Base-by-base conservation (phyloP, 2,888 invertebrate species). In the Petrolisthes cinctipes region DNA sequence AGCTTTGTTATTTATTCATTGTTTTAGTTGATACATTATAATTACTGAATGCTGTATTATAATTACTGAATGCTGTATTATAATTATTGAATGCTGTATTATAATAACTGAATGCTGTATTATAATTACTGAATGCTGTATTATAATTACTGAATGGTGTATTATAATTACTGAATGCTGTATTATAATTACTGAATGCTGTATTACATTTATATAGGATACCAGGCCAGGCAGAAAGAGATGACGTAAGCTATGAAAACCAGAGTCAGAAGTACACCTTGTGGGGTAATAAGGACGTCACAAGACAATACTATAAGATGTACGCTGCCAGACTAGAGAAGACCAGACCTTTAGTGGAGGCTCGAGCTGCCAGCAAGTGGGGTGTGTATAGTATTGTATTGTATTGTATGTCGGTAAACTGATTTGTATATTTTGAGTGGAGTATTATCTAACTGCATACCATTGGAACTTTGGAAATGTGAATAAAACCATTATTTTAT, bases 251-350 rank as follows among this genome's bases (percentile, higher is more conserved):
- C 57, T 90, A 90, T 75, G 37, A 78, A 7, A 87, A 89, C 54
- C 68, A 85, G 54, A 89, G 86, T 0, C 61, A 78, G 20, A 88
- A 86, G 71, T 90, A 86, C 76, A 5, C 71, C 5, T 71, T 90
- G 14, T 85, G 86, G 85, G 89, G 86, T 4, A 82, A 81, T n/a
- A 88, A 90, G 23, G 86, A 86, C 51, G 78, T 80, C 51, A 80
- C 85, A 5, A 79, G 88, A 11, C 90, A 90, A 73, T 90, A 89
- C 71, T 90, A 61, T 61, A 83, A 80, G 66, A 81, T 90, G 61
- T 90, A 90, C 68, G 82, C 85, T 5, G 86, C 90, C 73, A 84
- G 90, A 56, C 79, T 90, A 68, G 83, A 86, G 61, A 87, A 80
- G 23, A 85, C 89, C 80, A 76, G 89, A 51, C 87, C 90, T 51